These are phyloP conservation scores for Crotalus adamanteus DNA, from an alignment of 2,797 vertebrate genomes.

Conservation along the genomic window DNA sequence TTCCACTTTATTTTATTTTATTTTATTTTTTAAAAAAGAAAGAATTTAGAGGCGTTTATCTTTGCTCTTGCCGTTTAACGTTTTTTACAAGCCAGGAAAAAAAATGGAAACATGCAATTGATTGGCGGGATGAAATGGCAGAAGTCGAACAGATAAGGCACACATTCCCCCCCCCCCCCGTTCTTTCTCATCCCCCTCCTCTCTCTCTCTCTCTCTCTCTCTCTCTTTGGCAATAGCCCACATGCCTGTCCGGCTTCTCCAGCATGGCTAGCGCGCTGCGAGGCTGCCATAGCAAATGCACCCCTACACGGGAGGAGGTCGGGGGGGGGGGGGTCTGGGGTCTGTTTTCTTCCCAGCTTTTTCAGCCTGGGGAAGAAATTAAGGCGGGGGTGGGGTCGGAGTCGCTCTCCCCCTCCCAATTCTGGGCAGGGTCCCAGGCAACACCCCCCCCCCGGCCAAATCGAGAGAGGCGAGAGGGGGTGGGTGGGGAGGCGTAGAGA, in stretches of 20 bases:
- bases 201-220: no score
- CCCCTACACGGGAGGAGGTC: fast-evolving
- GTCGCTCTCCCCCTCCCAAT: background rate
- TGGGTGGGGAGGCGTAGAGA: background rate
- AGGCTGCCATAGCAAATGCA: background rate
- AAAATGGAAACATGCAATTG: background rate
- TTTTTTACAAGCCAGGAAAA: background rate
- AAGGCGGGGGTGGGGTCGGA: background rate
- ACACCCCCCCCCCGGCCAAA: background rate
- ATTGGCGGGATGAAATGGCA: background rate
- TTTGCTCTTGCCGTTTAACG: background rate
- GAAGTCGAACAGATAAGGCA: background rate
- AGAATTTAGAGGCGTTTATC: background rate
- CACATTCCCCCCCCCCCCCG: background rate
- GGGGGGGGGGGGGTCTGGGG: background rate
- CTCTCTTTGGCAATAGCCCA: background rate
- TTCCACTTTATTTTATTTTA: background rate
- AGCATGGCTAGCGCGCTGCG: background rate
- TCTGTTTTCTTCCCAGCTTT: background rate
- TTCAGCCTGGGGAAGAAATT: background rate
- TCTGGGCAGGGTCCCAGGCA: background rate
- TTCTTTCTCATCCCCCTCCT: fast-evolving
- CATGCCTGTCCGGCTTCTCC: background rate
- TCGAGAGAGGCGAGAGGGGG: background rate
- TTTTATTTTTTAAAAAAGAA: background rate